Evolutionary conservation across 2,113 vertebrate species (phyloP), one percentile per base, ranked within the genome.

Genomic region (Eubucco bourcierii): DNA sequence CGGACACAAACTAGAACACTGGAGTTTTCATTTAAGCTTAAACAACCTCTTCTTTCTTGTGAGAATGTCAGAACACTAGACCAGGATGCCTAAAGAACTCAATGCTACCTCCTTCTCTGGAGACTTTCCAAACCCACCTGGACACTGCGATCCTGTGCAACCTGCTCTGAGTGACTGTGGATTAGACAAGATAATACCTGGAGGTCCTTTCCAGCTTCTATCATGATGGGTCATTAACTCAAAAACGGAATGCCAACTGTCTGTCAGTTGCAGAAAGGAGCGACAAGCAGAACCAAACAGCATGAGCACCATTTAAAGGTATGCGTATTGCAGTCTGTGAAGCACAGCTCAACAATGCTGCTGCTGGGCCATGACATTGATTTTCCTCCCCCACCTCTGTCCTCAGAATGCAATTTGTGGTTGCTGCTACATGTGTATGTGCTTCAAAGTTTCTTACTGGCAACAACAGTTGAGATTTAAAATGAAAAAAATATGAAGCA

Each of bases 401-500:
- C 66, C 39, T 92, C 14, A 37, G 64, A 81, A 50, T 52, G 18
- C 39, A 83, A 74, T 78, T 17, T 56, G 13, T 37, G 5, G 74
- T 23, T 5, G n/a, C 41, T 89, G 19, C 20, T 50, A 73, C 37
- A 37, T n/a, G 15, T 31, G 59, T 1, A 1, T 31, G 55, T 1
- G 1, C 87, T 61, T 87, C 61, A 55, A 70, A 88, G 29, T 67
- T 91, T 90, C 33, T 47, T 84, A 71, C 44, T 46, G 23, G 84
- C 56, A 78, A 82, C 44, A 90, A 59, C 19, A 73, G 14, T 31
- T 46, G 84, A 66, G 46, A 58, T 87, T 79, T 64, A 84, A 91
- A 86, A 88, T 77, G 68, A 75, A 90, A 89, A 90, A 92, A 58
- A 83, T 15, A 76, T 71, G 64, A 87, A 80, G 31, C 10, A 39